These are phyloP conservation scores for Mongoloraphidia duomilia DNA, from an alignment of 2,888 invertebrate genomes.

Conservation along the genomic window DNA sequence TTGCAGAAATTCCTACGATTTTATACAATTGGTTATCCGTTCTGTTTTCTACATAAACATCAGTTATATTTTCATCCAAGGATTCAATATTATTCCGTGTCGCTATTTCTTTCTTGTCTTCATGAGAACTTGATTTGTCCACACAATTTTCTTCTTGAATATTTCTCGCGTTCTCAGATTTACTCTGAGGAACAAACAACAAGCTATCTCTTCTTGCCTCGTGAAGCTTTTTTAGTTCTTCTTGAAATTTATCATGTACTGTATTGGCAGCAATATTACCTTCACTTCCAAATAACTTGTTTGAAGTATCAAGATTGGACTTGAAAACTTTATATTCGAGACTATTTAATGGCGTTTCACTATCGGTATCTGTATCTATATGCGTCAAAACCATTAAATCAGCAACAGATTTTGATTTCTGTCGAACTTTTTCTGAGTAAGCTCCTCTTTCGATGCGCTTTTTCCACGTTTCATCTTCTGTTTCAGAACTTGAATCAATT, in stretches of 20 bases:
- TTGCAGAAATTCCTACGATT: too few relatives aligned
- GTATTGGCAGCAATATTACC: conserved; percentile 36
- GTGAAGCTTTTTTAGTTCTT: conserved; percentile 35
- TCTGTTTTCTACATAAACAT: too few relatives aligned
- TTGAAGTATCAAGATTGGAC: conserved; percentile 26
- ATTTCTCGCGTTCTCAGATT: too few relatives aligned
- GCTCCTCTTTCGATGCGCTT: conserved; percentile 42
- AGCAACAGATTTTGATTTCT: conserved; percentile 50
- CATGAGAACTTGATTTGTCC: neutral
- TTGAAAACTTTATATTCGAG: conserved; percentile 26
- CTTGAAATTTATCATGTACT: conserved; percentile 37
- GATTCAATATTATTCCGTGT: neutral
- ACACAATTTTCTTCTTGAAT: neutral
- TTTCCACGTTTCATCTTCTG: conserved; percentile 48
- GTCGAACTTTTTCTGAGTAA: conserved; percentile 45
- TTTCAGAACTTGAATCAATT: conserved; percentile 40
- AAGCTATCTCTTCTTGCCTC: conserved; percentile 29
- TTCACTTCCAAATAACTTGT: conserved; percentile 36
- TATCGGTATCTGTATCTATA: conserved; percentile 46
- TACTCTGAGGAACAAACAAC: conserved; percentile 27
- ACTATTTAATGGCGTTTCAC: conserved; percentile 32
- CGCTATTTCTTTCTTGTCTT: neutral
- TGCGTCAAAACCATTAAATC: conserved; percentile 53
- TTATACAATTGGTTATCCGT: neutral
- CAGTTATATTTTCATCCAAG: neutral